Evolutionary conservation across 2,113 vertebrate species (phyloP), one percentile per base, ranked within the genome.

Genomic region (Zosterops borbonicus): DNA sequence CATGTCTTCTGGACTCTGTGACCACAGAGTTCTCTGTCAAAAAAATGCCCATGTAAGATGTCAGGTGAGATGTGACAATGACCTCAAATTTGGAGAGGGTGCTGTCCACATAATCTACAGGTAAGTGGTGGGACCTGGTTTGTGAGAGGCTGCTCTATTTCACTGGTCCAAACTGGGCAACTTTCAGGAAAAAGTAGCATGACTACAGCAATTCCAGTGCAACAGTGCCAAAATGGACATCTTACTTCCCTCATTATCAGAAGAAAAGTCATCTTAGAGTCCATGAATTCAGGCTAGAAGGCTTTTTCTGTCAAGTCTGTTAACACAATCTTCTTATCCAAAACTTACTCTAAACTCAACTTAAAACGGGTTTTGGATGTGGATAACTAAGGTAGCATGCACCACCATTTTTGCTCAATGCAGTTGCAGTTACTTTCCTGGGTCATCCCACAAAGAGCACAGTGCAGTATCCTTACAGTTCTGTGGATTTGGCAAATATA

Each of bases 351-450:
- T 59, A 18, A 86, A 60, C 9, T 13, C n/a, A 39, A 24, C 62
- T 29, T 44, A 63, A 29, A 62, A 41, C 28, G 46, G 23, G 47
- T 2, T 31, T 49, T 80, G 42, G 42, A 39, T 2, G 1, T 23
- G 37, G 74, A 49, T 25, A 41, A 20, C 20, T 44, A 37, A 53
- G 46, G 22, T 90, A 79, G 53, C 22, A 60, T 39, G 41, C 6
- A 65, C 12, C 50, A 69, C 10, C n/a, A 18, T 18, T 41, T 11
- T 46, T 1, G 0, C 14, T 64, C 20, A 1, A 0, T 31, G 31
- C 77, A 58, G 12, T 49, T 25, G 31, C 22, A 74, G n/a, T 69
- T 77, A 25, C 23, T 42, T 77, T 47, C 59, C 27, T 27, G 24
- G 19, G 14, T 60, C 62, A 70, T 18, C 42, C 14, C 53, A 76